phyloP scores from a whole-genome alignment of 1,140 invertebrate species.

The Cotesia typhae region DNA sequence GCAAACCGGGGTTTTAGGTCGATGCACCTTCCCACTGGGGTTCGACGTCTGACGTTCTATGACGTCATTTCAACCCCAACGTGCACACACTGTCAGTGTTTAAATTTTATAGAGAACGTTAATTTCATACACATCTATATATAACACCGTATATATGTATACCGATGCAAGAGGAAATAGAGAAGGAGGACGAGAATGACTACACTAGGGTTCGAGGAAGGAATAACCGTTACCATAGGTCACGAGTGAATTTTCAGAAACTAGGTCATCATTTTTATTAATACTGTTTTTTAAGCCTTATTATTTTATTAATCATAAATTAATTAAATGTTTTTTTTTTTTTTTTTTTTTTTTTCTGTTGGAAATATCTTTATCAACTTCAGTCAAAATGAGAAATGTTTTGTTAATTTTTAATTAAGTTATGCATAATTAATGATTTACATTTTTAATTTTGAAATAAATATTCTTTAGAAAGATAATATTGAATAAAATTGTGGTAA shows the following conservation, averaged over 20 bases:
- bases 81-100: conserved; percentile 30
- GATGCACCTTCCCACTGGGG: conserved; percentile 56
- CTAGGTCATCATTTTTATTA: conserved; percentile 40
- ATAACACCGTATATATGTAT: conserved; percentile 2
- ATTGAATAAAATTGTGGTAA: no score
- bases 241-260: conserved; percentile 48
- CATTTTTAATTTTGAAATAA: no score
- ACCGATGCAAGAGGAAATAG: background rate
- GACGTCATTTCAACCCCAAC: conserved; percentile 56
- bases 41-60: conserved; percentile 59
- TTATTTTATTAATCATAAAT: background rate
- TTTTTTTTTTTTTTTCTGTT: no score
- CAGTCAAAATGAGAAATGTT: no score
- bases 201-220: background rate
- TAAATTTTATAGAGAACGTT: conserved; percentile 25
- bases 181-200: background rate
- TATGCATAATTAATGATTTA: no score
- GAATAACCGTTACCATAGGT: conserved; percentile 38
- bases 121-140: conserved; percentile 18
- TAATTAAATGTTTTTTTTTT: no score
- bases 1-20: conserved; percentile 60
- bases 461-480: no score
- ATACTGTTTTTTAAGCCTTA: background rate
- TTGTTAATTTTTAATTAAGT: no score
- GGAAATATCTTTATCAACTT: no score